phyloP scores from a whole-genome alignment of 2,888 invertebrate species.

The Cecidostiba fungosa region DNA sequence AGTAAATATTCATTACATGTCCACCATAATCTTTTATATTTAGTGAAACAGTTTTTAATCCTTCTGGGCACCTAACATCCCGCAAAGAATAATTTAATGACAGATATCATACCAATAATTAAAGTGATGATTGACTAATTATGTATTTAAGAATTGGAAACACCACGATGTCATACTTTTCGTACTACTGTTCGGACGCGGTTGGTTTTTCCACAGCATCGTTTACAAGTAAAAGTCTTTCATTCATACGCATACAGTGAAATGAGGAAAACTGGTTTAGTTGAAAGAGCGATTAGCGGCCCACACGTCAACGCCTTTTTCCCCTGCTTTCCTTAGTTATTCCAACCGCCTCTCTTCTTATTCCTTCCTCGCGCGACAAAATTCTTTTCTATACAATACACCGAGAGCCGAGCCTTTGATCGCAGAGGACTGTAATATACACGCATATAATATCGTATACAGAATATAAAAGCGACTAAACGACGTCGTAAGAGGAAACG shows the following conservation, averaged over 20 bases:
- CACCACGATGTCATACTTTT: too few species aligned
- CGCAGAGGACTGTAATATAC: neutral
- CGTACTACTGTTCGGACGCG: too few species aligned
- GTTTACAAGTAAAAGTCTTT: neutral
- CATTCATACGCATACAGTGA: neutral
- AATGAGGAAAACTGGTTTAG: neutral
- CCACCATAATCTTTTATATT: too few species aligned
- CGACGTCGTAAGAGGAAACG: neutral
- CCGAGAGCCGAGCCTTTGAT: neutral
- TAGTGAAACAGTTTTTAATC: too few species aligned
- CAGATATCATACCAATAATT: too few species aligned
- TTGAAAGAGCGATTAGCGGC: too few species aligned
- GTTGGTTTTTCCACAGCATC: neutral
- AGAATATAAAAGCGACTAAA: neutral
- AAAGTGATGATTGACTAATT: too few species aligned
- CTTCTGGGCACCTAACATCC: too few species aligned
- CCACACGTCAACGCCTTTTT: neutral
- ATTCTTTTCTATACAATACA: neutral
- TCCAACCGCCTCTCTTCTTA: neutral
- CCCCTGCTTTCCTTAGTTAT: neutral
- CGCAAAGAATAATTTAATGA: too few species aligned
- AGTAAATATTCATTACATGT: too few species aligned
- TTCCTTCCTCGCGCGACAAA: neutral
- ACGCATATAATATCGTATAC: too few species aligned
- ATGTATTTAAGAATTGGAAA: too few species aligned